These are phyloP conservation scores for Brachyptera risi DNA, from an alignment of 2,888 invertebrate genomes.

Conservation along the genomic window DNA sequence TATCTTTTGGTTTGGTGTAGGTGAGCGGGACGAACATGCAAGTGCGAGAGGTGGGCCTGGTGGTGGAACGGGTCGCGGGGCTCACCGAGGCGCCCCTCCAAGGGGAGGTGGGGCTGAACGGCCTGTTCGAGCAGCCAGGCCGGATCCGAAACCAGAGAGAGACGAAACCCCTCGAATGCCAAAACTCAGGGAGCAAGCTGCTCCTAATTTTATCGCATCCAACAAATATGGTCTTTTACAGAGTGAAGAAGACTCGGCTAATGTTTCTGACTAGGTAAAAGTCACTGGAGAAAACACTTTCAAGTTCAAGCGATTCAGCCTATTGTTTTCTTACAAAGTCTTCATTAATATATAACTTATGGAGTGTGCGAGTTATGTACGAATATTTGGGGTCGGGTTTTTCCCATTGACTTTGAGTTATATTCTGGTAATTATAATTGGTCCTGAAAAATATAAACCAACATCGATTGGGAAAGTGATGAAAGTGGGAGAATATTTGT, in stretches of 20 bases:
- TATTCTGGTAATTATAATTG: too few species aligned
- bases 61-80: background rate
- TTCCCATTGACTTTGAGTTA: too few species aligned
- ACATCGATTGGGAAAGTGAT: too few species aligned
- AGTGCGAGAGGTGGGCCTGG: background rate
- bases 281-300: too few species aligned
- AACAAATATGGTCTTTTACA: conserved; percentile 11
- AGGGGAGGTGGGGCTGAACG: background rate
- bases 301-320: too few species aligned
- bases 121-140: background rate
- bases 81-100: too few species aligned
- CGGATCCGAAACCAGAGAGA: conserved; percentile 17
- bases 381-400: too few species aligned
- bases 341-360: too few species aligned
- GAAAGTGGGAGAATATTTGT: too few species aligned
- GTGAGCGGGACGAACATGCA: background rate
- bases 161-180: conserved; percentile 53
- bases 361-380: too few species aligned
- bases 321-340: too few species aligned
- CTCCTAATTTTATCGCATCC: conserved; percentile 46
- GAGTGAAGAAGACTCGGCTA: conserved; percentile 1
- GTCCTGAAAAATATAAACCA: too few species aligned
- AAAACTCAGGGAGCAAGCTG: conserved; percentile 67
- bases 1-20: background rate
- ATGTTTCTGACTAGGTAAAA: background rate